Conservation (phyloP, 2,888 invertebrate species). For the Stenichneumon culpator region DNA sequence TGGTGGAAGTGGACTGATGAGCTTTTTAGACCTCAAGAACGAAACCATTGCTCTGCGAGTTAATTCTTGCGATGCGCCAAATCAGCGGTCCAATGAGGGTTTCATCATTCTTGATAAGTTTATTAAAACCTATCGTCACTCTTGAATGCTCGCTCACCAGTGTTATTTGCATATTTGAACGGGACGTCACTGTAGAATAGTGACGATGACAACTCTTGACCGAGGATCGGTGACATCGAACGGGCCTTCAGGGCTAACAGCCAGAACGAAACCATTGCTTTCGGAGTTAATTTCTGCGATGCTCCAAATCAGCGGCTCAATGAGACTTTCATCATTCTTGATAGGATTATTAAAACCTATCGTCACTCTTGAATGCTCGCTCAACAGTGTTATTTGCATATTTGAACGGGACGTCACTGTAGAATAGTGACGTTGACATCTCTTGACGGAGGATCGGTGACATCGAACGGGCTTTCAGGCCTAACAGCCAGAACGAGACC, state of each 20-base stretch:
- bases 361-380: background rate
- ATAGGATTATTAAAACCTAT: background rate
- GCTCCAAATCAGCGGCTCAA: constrained; percentile 27
- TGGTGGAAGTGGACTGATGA: constrained; percentile 52
- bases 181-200: background rate
- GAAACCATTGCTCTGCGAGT: constrained; percentile 51
- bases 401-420: background rate
- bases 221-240: background rate
- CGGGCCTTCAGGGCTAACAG: constrained; percentile 20
- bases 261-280: constrained; percentile 61
- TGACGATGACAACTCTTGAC: constrained; percentile 18
- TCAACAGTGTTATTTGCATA: background rate
- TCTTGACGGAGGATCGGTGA: constrained; percentile 8
- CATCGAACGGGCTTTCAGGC: constrained; percentile 23
- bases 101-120: background rate
- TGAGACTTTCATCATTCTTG: background rate
- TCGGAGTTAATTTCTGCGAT: constrained; percentile 27
- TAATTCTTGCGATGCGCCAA: constrained; percentile 29
- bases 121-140: background rate
- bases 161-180: background rate
- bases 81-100: constrained; percentile 25
- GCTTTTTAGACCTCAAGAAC: constrained; percentile 59
- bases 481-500: constrained; percentile 46
- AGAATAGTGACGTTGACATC: constrained; percentile 11
- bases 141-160: background rate